Percentiles rank a stretch among this genome's conserved stretches.
phyloP scores from a whole-genome alignment of 2,113 vertebrate species.

The Crotophaga sulcirostris region DNA sequence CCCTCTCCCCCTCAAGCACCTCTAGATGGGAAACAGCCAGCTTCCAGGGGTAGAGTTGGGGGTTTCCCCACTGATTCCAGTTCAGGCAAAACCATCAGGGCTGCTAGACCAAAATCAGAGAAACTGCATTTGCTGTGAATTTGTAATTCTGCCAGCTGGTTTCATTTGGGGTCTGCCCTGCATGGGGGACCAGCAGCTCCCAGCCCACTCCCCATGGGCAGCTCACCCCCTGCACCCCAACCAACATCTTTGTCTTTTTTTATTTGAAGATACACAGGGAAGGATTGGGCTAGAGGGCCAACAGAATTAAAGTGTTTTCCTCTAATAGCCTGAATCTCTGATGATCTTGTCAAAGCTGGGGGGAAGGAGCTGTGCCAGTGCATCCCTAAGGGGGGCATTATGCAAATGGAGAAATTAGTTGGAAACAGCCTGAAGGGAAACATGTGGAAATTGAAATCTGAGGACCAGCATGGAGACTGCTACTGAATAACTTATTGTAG shows the following conservation, averaged over 20 bases:
- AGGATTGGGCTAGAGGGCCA: background rate
- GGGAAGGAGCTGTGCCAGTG: background rate
- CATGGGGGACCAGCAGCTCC: background rate
- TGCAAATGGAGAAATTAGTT: slow-evolving; percentile 58
- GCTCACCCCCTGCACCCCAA: background rate
- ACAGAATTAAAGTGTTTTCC: slow-evolving; percentile 22
- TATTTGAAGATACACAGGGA: background rate
- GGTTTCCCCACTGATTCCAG: rapidly evolving
- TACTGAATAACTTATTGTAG: slow-evolving; percentile 55
- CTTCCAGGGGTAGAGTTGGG: background rate
- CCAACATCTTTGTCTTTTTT: background rate
- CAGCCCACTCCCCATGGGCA: background rate
- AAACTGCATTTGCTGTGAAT: background rate
- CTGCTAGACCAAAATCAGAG: background rate
- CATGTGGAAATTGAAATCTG: slow-evolving; percentile 51
- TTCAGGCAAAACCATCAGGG: background rate
- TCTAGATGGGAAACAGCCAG: rapidly evolving
- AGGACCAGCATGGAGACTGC: slow-evolving; percentile 25
- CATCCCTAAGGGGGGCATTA: slow-evolving; percentile 42
- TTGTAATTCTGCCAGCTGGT: background rate
- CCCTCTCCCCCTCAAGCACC: background rate
- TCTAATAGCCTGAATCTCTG: slow-evolving; percentile 26
- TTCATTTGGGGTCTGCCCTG: background rate
- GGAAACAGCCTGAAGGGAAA: slow-evolving; percentile 61
- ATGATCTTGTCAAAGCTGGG: background rate